Evolutionary conservation across 2,113 vertebrate species (phyloP).

Genomic region (Centropus unirufus): DNA sequence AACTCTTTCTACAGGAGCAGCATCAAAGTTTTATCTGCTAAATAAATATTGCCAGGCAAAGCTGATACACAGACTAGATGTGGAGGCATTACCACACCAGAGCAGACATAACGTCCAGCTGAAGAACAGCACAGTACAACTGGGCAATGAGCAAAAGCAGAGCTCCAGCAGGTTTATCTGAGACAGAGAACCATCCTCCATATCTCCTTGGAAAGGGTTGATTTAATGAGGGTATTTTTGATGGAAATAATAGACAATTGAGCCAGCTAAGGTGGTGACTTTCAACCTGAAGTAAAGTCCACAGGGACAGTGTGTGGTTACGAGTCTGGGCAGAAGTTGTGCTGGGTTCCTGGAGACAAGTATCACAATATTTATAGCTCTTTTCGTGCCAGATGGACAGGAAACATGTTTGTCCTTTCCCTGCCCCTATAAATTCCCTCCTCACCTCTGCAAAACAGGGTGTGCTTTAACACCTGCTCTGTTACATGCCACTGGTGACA

Average conservation of each 20-base stretch:
- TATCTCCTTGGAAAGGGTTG: not conserved
- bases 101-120: not conserved
- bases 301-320: constrained; percentile 1
- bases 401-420: not conserved
- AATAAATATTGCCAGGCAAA: not conserved
- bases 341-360: not conserved
- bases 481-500: accelerated
- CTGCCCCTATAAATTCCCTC: not conserved
- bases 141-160: not conserved
- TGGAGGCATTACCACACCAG: not conserved
- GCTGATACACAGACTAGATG: not conserved
- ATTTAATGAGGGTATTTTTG: not conserved
- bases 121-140: not conserved
- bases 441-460: not conserved
- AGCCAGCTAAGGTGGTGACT: not conserved
- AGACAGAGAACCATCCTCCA: not conserved
- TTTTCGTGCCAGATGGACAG: not conserved
- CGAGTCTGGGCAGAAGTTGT: constrained; percentile 38
- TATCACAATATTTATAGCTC: constrained; percentile 25
- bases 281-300: constrained; percentile 34
- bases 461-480: not conserved
- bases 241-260: not conserved
- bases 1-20: not conserved
- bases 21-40: constrained; percentile 11
- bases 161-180: not conserved